Percentiles rank a stretch among this genome's conserved stretches.
phyloP scores from a whole-genome alignment of 2,113 vertebrate genomes.

The Muntiacus muntjak region DNA sequence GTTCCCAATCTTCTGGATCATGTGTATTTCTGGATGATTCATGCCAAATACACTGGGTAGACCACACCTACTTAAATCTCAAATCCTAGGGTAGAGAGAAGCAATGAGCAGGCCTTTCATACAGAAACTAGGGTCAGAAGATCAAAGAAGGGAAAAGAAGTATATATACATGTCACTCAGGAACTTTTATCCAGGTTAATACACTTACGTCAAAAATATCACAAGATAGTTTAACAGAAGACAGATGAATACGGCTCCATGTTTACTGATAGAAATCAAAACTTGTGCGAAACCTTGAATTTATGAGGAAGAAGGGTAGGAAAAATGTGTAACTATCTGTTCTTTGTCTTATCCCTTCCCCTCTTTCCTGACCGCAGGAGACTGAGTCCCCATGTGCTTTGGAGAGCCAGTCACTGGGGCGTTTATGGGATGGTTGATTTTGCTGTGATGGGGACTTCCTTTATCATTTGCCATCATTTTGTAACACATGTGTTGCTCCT shows the following conservation, averaged over 20 bases:
- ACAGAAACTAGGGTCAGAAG: background rate
- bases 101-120: background rate
- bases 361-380: background rate
- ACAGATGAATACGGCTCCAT: slow-evolving; percentile 73
- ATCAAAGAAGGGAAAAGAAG: background rate
- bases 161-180: background rate
- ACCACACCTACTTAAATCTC: background rate
- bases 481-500: slow-evolving; percentile 46
- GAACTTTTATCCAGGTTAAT: background rate
- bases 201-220: background rate
- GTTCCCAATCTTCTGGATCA: background rate
- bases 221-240: slow-evolving; percentile 43
- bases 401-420: background rate
- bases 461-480: slow-evolving; percentile 34
- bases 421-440: background rate
- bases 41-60: background rate
- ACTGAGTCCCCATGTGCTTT: background rate
- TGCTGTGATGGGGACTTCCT: background rate
- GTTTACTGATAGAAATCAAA: slow-evolving; percentile 76
- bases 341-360: background rate
- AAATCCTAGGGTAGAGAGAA: background rate
- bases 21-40: background rate
- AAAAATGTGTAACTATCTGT: background rate
- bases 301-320: background rate
- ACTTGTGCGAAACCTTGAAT: background rate